Evolutionary conservation across 2,888 invertebrate species (phyloP), one percentile per base, ranked within the genome.

Genomic region (Uropetala carovei): DNA sequence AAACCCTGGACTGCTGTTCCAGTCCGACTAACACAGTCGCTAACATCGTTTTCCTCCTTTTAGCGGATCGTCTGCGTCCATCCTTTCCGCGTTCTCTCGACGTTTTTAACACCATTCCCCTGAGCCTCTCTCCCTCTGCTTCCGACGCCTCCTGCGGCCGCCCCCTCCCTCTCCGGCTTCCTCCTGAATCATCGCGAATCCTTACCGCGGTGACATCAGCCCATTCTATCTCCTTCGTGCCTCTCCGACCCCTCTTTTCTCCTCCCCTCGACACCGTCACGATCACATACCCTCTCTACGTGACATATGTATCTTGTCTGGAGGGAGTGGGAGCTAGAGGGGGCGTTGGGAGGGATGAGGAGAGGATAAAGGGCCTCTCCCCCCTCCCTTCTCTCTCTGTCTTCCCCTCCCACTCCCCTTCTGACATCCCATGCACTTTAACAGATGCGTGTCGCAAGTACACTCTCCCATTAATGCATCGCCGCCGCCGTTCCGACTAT

Each of bases 381-480:
- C 10, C 30, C 18, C 27, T 30, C 27, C n/a, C 14, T 22, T n/a
- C 58, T n/a, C n/a, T 75, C 75, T 13, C 82, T 30, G 27, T 86
- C 86, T 60, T 30, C 58, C 10, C 86, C 60, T 59, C 16, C 85
- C 13, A 58, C 85, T 43, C 43, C 43, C 43, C 43, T 43, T 43
- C 43, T 43, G 43, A 43, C 43, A 43, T 43, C 43, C 43, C 43
- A 43, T 43, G 43, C 43, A 43, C 43, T 43, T 43, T 43, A 43
- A 1, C 68, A 68, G 68, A 68, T 68, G 68, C 43, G 43, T 43
- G 43, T 43, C 43, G 43, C 68, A 68, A 68, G 68, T n/a, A 68
- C 68, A 68, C 68, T n/a, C 68, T 89, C 64, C 89, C 89, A 89
- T 89, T 89, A 89, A 89, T 68, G 89, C 89, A 89, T 89, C 43